Percentiles rank a stretch among this genome's conserved stretches.
phyloP scores from a whole-genome alignment of 2,113 vertebrate genomes.

The Paradisaea rubra region DNA sequence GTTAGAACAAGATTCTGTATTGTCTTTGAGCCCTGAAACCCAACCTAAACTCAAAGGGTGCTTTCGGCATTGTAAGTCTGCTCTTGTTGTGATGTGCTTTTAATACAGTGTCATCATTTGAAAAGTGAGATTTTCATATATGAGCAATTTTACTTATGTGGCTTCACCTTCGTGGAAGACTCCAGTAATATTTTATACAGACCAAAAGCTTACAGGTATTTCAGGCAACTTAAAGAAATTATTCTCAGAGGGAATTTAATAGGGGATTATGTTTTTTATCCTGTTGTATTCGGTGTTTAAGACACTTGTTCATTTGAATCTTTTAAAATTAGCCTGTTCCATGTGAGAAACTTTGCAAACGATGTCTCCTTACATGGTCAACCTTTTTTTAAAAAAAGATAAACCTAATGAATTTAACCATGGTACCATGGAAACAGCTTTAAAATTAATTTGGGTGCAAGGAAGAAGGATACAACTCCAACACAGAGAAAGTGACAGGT shows the following conservation, averaged over 20 bases:
- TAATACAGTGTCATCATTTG: neutral
- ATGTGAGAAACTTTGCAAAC: neutral
- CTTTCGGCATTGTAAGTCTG: neutral
- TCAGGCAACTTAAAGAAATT: neutral
- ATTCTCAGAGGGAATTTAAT: neutral
- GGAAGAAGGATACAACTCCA: neutral
- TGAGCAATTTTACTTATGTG: neutral
- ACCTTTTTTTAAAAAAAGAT: neutral
- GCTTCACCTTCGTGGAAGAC: neutral
- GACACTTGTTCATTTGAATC: neutral
- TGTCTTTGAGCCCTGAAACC: neutral
- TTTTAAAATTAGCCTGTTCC: neutral
- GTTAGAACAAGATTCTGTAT: neutral
- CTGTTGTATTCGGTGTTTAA: neutral
- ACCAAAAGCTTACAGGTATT: neutral
- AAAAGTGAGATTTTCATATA: neutral
- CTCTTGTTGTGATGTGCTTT: neutral
- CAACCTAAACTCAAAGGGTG: neutral
- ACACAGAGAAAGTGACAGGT: neutral
- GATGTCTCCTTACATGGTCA: neutral
- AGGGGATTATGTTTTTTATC: neutral
- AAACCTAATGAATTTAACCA: neutral
- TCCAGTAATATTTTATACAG: neutral
- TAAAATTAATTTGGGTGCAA: neutral
- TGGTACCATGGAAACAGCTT: constrained; percentile 6